phyloP scores from a whole-genome alignment of 2,888 invertebrate species.

The Metopia argyrocephala region DNA sequence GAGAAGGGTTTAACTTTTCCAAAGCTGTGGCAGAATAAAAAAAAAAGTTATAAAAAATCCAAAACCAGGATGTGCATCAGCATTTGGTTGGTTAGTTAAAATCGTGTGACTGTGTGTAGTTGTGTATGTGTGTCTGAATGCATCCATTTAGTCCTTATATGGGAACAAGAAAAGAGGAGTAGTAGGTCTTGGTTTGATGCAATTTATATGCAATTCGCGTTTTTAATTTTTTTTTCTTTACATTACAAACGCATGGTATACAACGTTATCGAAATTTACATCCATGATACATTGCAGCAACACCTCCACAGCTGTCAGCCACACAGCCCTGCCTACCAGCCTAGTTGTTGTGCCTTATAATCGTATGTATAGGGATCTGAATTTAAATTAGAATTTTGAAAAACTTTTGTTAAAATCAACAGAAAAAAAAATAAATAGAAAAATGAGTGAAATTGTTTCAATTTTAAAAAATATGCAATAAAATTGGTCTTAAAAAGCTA shows the following conservation, averaged over 20 bases:
- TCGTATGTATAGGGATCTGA: not conserved
- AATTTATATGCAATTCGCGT: conserved; percentile 74
- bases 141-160: conserved; percentile 19
- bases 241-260: conserved; percentile 41
- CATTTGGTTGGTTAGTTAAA: conserved; percentile 63
- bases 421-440: not conserved
- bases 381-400: not conserved
- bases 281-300: not conserved
- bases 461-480: not conserved
- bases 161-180: conserved; percentile 17
- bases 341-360: not conserved
- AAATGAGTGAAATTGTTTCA: not conserved
- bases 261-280: conserved; percentile 27
- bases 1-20: conserved; percentile 51
- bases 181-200: conserved; percentile 69
- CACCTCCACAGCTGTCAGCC: not conserved
- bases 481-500: too few species aligned
- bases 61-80: conserved; percentile 50
- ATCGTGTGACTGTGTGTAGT: conserved; percentile 23
- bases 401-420: not conserved
- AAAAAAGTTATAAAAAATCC: conserved; percentile 22
- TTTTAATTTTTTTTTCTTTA: conserved; percentile 24
- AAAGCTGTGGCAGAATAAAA: not conserved
- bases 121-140: conserved; percentile 19
- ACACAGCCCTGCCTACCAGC: not conserved